These are phyloP conservation scores for Philereme transversata DNA, from an alignment of 2,888 invertebrate species.

Conservation along the genomic window DNA sequence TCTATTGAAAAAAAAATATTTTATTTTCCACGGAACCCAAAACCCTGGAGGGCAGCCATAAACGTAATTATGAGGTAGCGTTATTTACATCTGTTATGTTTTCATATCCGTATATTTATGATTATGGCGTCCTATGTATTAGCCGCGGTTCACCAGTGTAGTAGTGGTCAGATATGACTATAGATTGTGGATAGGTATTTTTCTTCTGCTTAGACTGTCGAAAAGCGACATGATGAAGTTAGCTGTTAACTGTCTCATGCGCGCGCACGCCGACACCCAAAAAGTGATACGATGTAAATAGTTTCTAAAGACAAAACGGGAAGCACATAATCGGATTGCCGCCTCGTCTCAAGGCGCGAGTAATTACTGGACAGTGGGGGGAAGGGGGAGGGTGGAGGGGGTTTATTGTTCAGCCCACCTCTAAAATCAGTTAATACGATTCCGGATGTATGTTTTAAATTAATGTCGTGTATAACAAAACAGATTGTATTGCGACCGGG, in stretches of 20 bases:
- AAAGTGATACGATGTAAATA: too few relatives aligned
- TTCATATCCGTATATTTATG: slow-evolving; percentile 1
- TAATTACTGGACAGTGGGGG: slow-evolving; percentile 47
- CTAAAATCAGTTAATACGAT: too few relatives aligned
- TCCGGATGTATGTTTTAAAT: too few relatives aligned
- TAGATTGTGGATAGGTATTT: too few relatives aligned
- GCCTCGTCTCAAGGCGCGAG: slow-evolving; percentile 54
- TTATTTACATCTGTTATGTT: slow-evolving; percentile 3
- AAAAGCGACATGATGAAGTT: too few relatives aligned
- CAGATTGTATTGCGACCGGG: too few relatives aligned
- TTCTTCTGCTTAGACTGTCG: too few relatives aligned
- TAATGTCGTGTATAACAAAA: too few relatives aligned
- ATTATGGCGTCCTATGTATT: neutral
- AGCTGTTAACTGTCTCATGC: too few relatives aligned
- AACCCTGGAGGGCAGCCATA: neutral
- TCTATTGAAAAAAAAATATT: too few relatives aligned
- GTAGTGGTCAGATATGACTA: neutral
- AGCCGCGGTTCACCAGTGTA: neutral
- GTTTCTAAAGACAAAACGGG: slow-evolving; percentile 24
- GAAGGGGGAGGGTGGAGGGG: slow-evolving; percentile 1
- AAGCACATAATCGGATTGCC: slow-evolving; percentile 54
- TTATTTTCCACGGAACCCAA: neutral
- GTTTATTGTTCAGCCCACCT: slow-evolving; percentile 47
- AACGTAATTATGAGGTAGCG: slow-evolving; percentile 2
- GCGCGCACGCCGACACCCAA: too few relatives aligned